Evolutionary conservation across 2,113 vertebrate species (phyloP).

Genomic region (Loxodonta africana): DNA sequence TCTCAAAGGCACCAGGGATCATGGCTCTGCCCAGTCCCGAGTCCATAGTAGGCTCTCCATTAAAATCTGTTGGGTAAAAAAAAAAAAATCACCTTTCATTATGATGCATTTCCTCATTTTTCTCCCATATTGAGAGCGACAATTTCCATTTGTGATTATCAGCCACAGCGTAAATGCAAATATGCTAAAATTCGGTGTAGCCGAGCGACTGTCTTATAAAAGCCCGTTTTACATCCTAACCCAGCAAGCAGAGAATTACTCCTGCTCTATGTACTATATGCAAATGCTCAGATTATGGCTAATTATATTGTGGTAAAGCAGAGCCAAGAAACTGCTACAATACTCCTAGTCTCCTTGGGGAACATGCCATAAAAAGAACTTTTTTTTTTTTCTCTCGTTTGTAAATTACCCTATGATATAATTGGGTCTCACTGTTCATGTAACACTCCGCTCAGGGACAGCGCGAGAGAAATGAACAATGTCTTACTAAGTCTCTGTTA

Average conservation of each 20-base stretch:
- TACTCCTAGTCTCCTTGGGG: constrained; percentile 82
- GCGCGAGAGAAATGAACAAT: constrained; percentile 87
- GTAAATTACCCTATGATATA: constrained; percentile 88
- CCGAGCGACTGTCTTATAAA: constrained; percentile 73
- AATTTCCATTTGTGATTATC: constrained; percentile 80
- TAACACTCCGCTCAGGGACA: constrained; percentile 84
- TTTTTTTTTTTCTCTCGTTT: constrained; percentile 84
- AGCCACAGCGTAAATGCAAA: constrained; percentile 83
- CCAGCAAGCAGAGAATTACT: constrained; percentile 74
- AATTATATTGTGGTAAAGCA: constrained; percentile 86
- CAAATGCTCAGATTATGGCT: constrained; percentile 84
- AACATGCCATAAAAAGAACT: constrained; percentile 84
- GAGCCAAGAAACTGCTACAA: constrained; percentile 85
- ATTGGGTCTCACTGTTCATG: constrained; percentile 87
- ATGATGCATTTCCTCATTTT: constrained; percentile 76
- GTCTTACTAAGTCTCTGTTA: constrained; percentile 89
- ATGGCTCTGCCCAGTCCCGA: constrained; percentile 2
- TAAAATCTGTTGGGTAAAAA: constrained; percentile 59
- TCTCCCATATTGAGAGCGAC: constrained; percentile 76
- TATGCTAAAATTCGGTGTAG: constrained; percentile 81
- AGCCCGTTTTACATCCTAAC: constrained; percentile 75
- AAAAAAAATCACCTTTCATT: constrained; percentile 71
- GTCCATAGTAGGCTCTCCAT: constrained; percentile 28
- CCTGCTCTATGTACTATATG: constrained; percentile 78
- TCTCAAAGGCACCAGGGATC: constrained; percentile 2